Evolutionary conservation across 2,113 vertebrate genomes (phyloP), one percentile per base, ranked within the genome.

Genomic region (Gallinago jamesoni): DNA sequence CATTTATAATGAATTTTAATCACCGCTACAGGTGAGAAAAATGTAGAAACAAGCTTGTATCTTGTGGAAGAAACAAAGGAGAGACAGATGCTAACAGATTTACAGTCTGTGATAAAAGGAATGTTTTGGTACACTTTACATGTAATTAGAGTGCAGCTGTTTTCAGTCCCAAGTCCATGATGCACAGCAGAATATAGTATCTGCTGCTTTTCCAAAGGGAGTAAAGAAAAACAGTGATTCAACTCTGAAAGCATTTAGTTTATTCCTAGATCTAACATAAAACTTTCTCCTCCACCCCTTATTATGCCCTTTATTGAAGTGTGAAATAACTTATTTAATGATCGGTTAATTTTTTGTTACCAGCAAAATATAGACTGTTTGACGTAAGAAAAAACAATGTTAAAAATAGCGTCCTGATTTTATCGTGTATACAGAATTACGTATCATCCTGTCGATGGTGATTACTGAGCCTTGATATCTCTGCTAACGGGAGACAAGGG

Each of bases 91-190:
- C 98, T 98, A 98, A 98, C 98, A 98, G 98, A 98, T 98, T 98
- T 98, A 97, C 98, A 98, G 98, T 97, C 98, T 98, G 98, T 98
- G 98, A 98, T 99, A 98, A 98, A 98, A 98, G 98, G 98, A 98
- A 98, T 98, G 98, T 98, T 98, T 98, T 98, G 98, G 98, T 98
- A 98, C 98, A 98, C 98, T 98, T 98, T 98, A 98, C 98, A 98
- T 98, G 98, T 98, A 98, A 98, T 99, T 98, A 99, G 98, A 98
- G 97, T 98, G 95, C 98, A 99, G 98, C 98, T 98, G 98, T 98
- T 98, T 98, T 95, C 95, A 97, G 97, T 98, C 98, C 98, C 97
- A 96, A 97, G 98, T 98, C 98, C 97, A 97, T 96, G 97, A 97
- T 97, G 97, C 90, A 94, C 96, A 97, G 96, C 97, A 96, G 97